Evolutionary conservation across 2,113 vertebrate species (phyloP).

Genomic region (Peromyscus californicus): DNA sequence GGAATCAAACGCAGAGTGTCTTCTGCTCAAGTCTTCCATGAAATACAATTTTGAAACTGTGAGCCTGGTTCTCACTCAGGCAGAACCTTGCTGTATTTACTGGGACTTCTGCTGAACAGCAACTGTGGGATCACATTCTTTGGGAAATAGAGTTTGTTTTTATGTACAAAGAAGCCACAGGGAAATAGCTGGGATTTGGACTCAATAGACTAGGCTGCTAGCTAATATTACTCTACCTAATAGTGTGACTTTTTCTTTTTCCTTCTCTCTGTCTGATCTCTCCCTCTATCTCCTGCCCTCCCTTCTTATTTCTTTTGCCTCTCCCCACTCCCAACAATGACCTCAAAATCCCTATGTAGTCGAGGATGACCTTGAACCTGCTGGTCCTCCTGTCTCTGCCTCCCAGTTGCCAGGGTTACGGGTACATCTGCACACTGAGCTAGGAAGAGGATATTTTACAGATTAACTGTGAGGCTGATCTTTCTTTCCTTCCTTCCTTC

Average conservation of each 20-base stretch:
- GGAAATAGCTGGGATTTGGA: background rate
- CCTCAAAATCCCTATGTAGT: background rate
- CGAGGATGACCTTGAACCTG: background rate
- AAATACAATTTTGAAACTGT: constrained; percentile 69
- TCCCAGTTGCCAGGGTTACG: background rate
- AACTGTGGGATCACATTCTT: constrained; percentile 24
- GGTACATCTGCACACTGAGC: background rate
- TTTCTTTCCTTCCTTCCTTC: background rate
- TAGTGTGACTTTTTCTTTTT: background rate
- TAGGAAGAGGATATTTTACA: background rate
- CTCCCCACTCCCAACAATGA: background rate
- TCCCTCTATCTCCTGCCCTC: background rate
- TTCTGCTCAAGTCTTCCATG: constrained; percentile 76
- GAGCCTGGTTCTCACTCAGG: constrained; percentile 66
- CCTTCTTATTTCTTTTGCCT: too few relatives aligned
- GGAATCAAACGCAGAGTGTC: constrained; percentile 55
- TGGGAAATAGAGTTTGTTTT: constrained; percentile 51
- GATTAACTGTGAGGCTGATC: background rate
- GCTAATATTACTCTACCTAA: background rate
- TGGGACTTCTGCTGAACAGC: background rate
- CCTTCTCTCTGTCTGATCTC: background rate
- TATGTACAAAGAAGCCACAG: background rate
- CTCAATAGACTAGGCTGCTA: background rate
- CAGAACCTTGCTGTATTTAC: constrained; percentile 51
- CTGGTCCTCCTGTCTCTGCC: background rate